Conservation (phyloP, 1,140 invertebrate genomes). For the Glomeris maerens region DNA sequence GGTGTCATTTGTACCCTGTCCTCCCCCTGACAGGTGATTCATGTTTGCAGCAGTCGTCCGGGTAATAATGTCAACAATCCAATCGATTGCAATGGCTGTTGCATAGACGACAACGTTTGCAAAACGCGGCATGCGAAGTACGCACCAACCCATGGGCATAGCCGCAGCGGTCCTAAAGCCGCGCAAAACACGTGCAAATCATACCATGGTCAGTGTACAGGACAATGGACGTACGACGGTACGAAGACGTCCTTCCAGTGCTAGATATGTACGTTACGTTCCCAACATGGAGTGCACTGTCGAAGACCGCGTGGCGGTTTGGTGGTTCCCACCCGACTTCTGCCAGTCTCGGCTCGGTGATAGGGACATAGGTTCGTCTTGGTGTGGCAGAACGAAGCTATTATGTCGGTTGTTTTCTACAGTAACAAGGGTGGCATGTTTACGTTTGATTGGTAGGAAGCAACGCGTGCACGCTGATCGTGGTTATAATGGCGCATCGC, state of each 20-base stretch:
- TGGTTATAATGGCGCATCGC: slow-evolving; percentile 16
- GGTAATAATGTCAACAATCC: no score
- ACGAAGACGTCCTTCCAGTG: slow-evolving; percentile 1
- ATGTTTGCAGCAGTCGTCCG: no score
- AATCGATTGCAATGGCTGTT: no score
- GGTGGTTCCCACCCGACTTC: slow-evolving; percentile 21
- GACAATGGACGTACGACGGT: no score
- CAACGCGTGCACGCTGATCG: slow-evolving; percentile 22
- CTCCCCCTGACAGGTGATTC: no score
- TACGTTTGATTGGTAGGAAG: slow-evolving; percentile 14
- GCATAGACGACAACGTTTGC: no score
- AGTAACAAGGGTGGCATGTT: not conserved
- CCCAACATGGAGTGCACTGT: slow-evolving; percentile 16
- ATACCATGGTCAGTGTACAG: no score
- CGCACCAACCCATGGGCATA: no score
- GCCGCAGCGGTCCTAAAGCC: no score
- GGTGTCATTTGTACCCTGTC: no score
- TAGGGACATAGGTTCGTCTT: slow-evolving; percentile 17
- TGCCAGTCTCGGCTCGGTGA: slow-evolving; percentile 22
- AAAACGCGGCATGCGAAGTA: no score
- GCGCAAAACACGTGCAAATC: no score
- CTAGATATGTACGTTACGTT: slow-evolving; percentile 20
- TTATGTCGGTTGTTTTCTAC: not conserved
- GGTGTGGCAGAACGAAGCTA: not conserved
- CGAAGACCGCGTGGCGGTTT: slow-evolving; percentile 18